Evolutionary conservation across 2,113 vertebrate genomes (phyloP).

Genomic region (Zosterops borbonicus): DNA sequence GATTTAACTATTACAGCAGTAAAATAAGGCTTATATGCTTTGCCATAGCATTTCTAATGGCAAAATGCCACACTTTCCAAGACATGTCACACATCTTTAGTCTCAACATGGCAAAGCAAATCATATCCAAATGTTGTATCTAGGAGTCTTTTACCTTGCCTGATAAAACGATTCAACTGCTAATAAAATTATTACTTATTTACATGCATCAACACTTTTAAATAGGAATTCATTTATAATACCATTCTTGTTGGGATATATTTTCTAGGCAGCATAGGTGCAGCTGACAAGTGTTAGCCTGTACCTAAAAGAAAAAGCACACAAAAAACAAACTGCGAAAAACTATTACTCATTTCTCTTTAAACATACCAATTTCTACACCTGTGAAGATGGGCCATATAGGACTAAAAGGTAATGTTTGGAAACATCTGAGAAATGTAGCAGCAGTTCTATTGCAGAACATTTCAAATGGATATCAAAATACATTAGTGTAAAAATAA

Average conservation of each 20-base stretch:
- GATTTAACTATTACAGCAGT: neutral
- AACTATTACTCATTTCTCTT: neutral
- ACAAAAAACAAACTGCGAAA: fast-evolving
- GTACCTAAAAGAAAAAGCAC: neutral
- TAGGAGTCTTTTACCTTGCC: neutral
- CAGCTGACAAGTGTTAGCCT: neutral
- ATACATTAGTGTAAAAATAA: neutral
- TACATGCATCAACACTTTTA: neutral
- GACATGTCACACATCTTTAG: neutral
- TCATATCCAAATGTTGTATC: neutral
- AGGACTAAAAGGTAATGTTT: neutral
- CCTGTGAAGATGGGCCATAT: neutral
- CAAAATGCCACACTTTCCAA: neutral
- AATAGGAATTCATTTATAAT: neutral
- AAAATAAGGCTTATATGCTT: neutral
- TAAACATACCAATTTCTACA: neutral
- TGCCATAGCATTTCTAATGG: neutral
- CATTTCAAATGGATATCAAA: neutral
- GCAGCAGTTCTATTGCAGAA: neutral
- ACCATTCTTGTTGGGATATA: neutral
- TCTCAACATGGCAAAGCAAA: neutral
- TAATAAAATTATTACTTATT: neutral
- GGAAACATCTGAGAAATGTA: neutral
- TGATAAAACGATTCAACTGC: neutral
- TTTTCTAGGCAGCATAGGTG: neutral